Evolutionary conservation across 2,113 vertebrate species (phyloP), one percentile per base, ranked within the genome.

Genomic region (Trinectes maculatus): DNA sequence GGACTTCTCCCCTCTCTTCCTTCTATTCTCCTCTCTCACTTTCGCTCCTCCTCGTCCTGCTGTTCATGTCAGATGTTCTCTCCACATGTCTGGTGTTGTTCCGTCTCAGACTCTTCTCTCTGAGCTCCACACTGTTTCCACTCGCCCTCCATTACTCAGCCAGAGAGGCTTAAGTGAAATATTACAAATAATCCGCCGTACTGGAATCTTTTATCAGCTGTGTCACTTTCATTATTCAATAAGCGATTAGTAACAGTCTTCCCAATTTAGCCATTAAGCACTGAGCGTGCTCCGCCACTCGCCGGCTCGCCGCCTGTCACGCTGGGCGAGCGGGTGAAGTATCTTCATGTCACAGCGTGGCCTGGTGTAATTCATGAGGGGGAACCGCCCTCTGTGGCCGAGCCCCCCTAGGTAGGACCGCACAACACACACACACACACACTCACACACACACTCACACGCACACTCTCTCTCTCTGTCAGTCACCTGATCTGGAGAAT

Each of bases 171-270:
- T 92, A 93, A 94, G 93, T 94, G 94, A 93, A 94, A 93, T 94
- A 88, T 91, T 89, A 95, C 96, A 91, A 92, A 94, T 97, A 95
- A 94, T 93, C 91, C 82, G 92, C 83, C 66, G 79, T 93, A 95
- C 94, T 95, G 95, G 95, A 96, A 92, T 94, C 95, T 96, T 95
- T 96, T 95, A 96, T 95, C 95, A 93, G 93, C 90, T 94, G 91
- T 95, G 95, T 93, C 95, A 94, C 92, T 93, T 95, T 91, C 95
- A 96, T 97, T 95, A 94, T 95, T 97, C 95, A 94, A 70, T 94
- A 91, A 94, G 89, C 78, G 91, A 95, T 96, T 92, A 94, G 94
- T 88, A 92, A 91, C 93, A 87, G 93, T 93, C 91, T 87, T 89
- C 83, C 93, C 91, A 94, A 88, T 92, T 91, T 92, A 91, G 92